Conservation (phyloP, 1,140 invertebrate genomes). For the Drosophila murphyi region DNA sequence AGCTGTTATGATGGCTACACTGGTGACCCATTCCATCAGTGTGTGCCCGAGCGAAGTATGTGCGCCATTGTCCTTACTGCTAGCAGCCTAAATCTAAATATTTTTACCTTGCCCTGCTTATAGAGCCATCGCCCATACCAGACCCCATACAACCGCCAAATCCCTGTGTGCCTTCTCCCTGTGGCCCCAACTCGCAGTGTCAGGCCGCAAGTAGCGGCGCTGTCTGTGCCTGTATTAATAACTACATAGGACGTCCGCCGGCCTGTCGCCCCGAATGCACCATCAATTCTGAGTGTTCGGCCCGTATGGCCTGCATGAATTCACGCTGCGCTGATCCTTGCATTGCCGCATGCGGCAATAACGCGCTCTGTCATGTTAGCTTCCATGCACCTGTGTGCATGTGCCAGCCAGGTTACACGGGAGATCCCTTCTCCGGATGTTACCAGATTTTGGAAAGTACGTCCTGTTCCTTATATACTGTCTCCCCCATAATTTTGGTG, state of each 20-base stretch:
- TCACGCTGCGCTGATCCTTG: conserved; percentile 90
- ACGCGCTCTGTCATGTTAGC: conserved; percentile 88
- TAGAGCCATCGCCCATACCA: conserved; percentile 61
- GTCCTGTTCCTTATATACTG: conserved; percentile 34
- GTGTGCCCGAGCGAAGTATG: conserved; percentile 79
- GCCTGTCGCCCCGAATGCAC: conserved; percentile 90
- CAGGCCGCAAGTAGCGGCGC: conserved; percentile 86
- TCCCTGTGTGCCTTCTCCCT: conserved; percentile 88
- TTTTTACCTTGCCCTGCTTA: conserved; percentile 27
- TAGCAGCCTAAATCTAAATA: conserved; percentile 22
- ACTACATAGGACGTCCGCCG: conserved; percentile 89
- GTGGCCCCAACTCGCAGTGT: conserved; percentile 89
- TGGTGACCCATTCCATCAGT: conserved; percentile 91
- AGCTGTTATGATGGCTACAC: conserved; percentile 90
- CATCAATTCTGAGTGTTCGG: conserved; percentile 89
- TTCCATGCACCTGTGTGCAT: conserved; percentile 90
- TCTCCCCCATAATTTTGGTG: neutral
- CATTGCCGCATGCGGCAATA: conserved; percentile 89
- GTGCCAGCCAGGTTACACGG: conserved; percentile 88
- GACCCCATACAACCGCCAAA: conserved; percentile 80
- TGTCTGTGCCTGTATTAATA: conserved; percentile 88
- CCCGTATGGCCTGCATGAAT: conserved; percentile 88
- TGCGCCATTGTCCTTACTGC: neutral
- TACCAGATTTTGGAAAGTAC: conserved; percentile 85
- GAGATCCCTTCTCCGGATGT: conserved; percentile 90